A percentile compares a stretch with the other conserved stretches of the same genome.
Conservation (phyloP, 2,888 invertebrate species). For the Apamea monoglypha region DNA sequence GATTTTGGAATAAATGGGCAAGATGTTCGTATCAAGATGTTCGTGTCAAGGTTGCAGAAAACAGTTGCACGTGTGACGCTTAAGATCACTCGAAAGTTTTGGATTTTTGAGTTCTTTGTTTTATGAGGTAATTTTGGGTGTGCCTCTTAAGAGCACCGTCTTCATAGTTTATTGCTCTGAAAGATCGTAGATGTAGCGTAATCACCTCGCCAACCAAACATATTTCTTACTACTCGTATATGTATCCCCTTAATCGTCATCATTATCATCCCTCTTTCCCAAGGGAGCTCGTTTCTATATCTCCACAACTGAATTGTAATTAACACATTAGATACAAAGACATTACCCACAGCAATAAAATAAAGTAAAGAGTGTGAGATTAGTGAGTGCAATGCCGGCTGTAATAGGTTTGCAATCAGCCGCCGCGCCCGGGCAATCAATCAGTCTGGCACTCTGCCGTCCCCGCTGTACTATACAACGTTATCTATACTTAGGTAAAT, state of each 20-base stretch:
- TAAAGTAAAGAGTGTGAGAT: slow-evolving; percentile 51
- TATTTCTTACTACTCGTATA: too few relatives aligned
- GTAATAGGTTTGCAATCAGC: slow-evolving; percentile 62
- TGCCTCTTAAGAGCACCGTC: neutral
- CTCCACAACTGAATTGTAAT: slow-evolving; percentile 9
- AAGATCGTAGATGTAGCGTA: neutral
- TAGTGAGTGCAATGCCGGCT: slow-evolving; percentile 39
- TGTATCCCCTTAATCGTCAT: neutral
- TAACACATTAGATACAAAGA: slow-evolving; percentile 13
- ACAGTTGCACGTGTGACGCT: too few relatives aligned
- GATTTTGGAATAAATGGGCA: neutral
- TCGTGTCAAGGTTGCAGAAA: neutral
- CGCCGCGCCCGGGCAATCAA: slow-evolving; percentile 35
- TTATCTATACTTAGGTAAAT: slow-evolving; percentile 26
- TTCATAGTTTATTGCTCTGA: neutral
- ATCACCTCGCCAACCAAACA: too few relatives aligned
- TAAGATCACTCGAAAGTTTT: neutral
- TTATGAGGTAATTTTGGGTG: neutral
- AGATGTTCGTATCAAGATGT: too few relatives aligned
- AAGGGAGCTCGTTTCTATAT: neutral
- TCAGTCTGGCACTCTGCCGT: slow-evolving; percentile 49
- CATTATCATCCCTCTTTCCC: neutral
- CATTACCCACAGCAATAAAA: slow-evolving; percentile 45
- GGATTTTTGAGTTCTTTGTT: neutral
- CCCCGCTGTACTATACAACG: neutral